These are phyloP conservation scores for Lithophane socia DNA, from an alignment of 2,888 invertebrate genomes.

Conservation along the genomic window DNA sequence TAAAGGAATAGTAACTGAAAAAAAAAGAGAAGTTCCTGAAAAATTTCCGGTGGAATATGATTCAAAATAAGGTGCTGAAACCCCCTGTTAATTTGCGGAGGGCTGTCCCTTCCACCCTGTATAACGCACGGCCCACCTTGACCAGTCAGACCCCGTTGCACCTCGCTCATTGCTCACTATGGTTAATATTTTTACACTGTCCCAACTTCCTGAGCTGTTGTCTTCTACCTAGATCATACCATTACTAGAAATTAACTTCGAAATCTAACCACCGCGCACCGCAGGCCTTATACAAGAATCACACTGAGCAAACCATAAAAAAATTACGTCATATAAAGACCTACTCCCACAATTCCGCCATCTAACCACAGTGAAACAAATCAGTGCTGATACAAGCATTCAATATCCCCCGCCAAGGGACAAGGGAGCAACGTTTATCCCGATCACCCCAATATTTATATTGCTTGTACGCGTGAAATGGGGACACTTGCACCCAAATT, in stretches of 20 bases:
- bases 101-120: too few species aligned
- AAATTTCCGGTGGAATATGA: too few species aligned
- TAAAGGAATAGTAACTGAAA: too few species aligned
- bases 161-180: background rate
- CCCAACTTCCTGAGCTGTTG: background rate
- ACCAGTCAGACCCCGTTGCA: background rate
- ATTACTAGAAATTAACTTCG: background rate
- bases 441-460: conserved; percentile 66
- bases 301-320: background rate
- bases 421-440: conserved; percentile 59
- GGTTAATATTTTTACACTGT: background rate
- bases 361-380: conserved; percentile 52
- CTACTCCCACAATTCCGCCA: background rate
- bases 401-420: conserved; percentile 59
- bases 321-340: conserved; percentile 41
- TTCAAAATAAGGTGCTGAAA: too few species aligned
- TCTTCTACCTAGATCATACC: background rate
- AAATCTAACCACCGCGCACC: background rate
- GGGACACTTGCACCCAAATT: conserved; percentile 66
- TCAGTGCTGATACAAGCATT: conserved; percentile 65
- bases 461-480: conserved; percentile 66
- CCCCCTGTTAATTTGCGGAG: too few species aligned
- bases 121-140: too few species aligned
- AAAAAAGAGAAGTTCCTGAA: too few species aligned
- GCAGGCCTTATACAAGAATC: background rate